Conservation (phyloP, 2,113 vertebrate species). For the Mesitornis unicolor region DNA sequence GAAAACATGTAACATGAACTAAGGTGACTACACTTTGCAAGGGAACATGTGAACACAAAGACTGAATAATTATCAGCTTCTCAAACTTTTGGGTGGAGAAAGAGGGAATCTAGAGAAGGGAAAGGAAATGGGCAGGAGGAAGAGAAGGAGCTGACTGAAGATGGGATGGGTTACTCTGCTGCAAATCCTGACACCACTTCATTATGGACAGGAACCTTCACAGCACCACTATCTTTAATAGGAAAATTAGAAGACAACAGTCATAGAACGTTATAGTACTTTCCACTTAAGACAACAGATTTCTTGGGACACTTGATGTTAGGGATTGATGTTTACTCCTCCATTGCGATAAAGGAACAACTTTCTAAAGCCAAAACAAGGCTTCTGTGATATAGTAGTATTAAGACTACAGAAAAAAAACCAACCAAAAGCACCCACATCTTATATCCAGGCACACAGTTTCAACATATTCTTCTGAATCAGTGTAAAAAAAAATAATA, state of each 20-base stretch:
- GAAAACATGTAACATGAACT: not conserved
- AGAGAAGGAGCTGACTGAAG: not conserved
- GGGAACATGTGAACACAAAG: not conserved
- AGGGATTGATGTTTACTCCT: not conserved
- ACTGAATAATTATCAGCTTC: not conserved
- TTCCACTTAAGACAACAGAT: not conserved
- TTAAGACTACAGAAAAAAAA: not conserved
- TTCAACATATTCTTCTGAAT: not conserved
- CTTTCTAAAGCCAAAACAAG: not conserved
- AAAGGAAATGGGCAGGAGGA: not conserved
- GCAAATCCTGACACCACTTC: not conserved
- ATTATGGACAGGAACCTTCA: not conserved
- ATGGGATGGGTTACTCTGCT: not conserved
- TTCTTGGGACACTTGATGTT: not conserved
- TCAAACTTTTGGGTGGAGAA: not conserved
- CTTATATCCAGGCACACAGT: not conserved
- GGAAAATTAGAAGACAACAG: not conserved
- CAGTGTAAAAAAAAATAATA: not conserved
- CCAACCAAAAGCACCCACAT: too few species aligned
- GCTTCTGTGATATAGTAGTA: not conserved
- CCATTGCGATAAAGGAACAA: not conserved
- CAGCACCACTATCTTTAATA: not conserved
- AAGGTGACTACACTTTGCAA: not conserved
- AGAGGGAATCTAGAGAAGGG: not conserved
- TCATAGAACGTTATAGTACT: not conserved